Percentiles rank a stretch among this genome's conserved stretches.
Evolutionary conservation across 2,888 invertebrate species (phyloP).

Genomic region (Scaeva pyrastri): DNA sequence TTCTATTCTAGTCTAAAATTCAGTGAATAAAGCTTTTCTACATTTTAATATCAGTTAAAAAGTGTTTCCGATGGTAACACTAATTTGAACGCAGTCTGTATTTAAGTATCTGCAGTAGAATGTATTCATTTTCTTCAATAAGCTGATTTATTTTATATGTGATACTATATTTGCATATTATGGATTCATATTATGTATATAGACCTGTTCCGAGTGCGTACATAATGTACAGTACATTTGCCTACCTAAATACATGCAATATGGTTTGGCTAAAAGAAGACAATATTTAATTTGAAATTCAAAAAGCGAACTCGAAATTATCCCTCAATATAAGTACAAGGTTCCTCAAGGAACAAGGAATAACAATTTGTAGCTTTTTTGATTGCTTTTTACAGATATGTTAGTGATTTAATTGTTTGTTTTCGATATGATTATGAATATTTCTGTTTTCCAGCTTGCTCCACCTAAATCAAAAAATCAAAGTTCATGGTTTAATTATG

Average conservation of each 20-base stretch:
- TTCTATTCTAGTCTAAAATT: too few species aligned
- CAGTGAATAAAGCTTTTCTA: neutral
- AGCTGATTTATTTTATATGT: slow-evolving; percentile 55
- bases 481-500: too few species aligned
- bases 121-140: slow-evolving; percentile 35
- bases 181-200: neutral
- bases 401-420: too few species aligned
- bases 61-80: neutral
- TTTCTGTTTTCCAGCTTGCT: too few species aligned
- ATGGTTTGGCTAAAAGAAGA: slow-evolving; percentile 24
- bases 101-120: slow-evolving; percentile 18
- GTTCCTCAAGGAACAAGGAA: too few species aligned
- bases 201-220: neutral
- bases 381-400: too few species aligned
- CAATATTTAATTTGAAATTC: slow-evolving; percentile 65
- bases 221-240: neutral
- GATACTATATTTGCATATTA: slow-evolving; percentile 62
- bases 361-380: too few species aligned
- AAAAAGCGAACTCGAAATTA: slow-evolving; percentile 37
- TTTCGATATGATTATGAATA: too few species aligned
- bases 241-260: neutral
- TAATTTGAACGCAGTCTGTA: neutral
- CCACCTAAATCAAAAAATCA: too few species aligned
- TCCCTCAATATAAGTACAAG: too few species aligned
- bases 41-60: neutral